Conservation (phyloP, 1,140 invertebrate species). For the Holcopasites calliopsidis region DNA sequence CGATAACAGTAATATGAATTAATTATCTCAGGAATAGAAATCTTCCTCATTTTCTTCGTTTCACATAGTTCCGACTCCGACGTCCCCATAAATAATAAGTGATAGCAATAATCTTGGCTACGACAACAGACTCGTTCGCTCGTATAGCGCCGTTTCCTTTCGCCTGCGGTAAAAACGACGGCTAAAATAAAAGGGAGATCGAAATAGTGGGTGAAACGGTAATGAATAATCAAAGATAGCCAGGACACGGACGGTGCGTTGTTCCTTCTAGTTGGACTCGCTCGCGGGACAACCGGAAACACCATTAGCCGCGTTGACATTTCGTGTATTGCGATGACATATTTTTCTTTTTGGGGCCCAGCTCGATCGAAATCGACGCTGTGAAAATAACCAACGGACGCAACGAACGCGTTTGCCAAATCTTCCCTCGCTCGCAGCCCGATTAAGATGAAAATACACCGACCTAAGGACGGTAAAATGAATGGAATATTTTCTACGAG, state of each 20-base stretch:
- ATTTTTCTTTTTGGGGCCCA: conserved; percentile 41
- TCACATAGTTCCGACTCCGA: neutral
- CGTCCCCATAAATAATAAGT: neutral
- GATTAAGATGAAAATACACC: too few relatives aligned
- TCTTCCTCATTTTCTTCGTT: too few relatives aligned
- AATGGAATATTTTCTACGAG: too few relatives aligned
- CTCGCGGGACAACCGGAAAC: neutral
- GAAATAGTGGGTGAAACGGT: neutral
- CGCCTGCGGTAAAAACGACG: neutral
- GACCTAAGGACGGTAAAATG: too few relatives aligned
- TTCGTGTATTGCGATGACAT: conserved; percentile 56
- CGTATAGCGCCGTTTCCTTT: too few relatives aligned
- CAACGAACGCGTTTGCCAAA: neutral
- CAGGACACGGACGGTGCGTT: neutral
- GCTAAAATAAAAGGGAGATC: neutral
- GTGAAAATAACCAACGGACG: conserved; percentile 49
- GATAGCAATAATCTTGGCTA: neutral
- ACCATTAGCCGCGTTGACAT: conserved; percentile 55
- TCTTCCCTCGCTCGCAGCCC: too few relatives aligned
- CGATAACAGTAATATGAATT: neutral
- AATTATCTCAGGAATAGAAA: too few relatives aligned
- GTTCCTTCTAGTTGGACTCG: neutral
- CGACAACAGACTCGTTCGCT: neutral
- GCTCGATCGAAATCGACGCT: conserved; percentile 19
- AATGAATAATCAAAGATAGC: conserved; percentile 46